Evolutionary conservation across 2,888 invertebrate species (phyloP).

Genomic region (Empis stercorea): DNA sequence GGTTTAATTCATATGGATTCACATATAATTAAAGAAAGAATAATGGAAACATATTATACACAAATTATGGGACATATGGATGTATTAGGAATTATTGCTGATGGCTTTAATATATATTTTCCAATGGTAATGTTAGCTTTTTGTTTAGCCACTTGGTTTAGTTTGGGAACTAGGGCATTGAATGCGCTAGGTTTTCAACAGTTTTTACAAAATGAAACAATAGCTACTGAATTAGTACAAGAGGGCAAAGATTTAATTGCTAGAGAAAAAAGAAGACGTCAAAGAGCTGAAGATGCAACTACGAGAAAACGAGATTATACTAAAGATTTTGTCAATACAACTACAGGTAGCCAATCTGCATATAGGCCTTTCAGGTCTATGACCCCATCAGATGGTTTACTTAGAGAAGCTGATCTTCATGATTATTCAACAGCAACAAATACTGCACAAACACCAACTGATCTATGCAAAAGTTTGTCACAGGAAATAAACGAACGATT

Average conservation of each 20-base stretch:
- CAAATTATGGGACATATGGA: conserved; percentile 99
- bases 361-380: conserved; percentile 14
- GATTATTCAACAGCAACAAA: conserved; percentile 52
- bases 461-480: conserved; percentile 33
- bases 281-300: conserved; percentile 67
- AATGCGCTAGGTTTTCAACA: conserved; percentile 93
- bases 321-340: conserved; percentile 22
- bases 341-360: background rate
- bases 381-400: conserved; percentile 45
- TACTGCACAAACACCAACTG: conserved; percentile 27
- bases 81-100: conserved; percentile 88
- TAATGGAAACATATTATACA: conserved; percentile 88
- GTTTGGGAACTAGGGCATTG: conserved; percentile 78
- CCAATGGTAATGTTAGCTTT: conserved; percentile 92
- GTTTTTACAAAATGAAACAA: conserved; percentile 87
- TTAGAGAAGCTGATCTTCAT: conserved; percentile 59
- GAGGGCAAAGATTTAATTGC: conserved; percentile 87
- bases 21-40: conserved; percentile 67
- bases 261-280: conserved; percentile 71
- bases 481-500: conserved; percentile 52
- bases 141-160: conserved; percentile 88
- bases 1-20: conserved; percentile 98
- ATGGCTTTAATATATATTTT: conserved; percentile 98
- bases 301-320: conserved; percentile 43
- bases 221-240: conserved; percentile 85